phyloP scores from a whole-genome alignment of 37 sponge, comb jelly and placozoan species.

The Bolinopsis microptera region DNA sequence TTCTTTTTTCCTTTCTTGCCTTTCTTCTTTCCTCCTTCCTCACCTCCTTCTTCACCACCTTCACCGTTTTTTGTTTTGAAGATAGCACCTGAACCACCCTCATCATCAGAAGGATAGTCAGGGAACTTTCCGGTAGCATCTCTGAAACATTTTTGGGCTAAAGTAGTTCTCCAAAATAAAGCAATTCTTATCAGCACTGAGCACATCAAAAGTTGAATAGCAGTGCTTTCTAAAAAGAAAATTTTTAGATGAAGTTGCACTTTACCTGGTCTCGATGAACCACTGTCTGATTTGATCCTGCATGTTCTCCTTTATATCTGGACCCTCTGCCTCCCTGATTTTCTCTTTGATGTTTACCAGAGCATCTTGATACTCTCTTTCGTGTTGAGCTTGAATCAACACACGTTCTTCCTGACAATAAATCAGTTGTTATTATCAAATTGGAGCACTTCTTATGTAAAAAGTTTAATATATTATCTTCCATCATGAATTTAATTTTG shows the following conservation, averaged over 20 bases:
- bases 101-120: constrained; percentile 90
- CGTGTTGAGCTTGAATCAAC: constrained; percentile 84
- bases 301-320: constrained; percentile 97
- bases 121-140: constrained; percentile 99
- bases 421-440: neutral
- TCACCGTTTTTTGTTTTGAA: constrained; percentile 84
- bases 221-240: too few species aligned
- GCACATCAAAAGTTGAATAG: too few species aligned
- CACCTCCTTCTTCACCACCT: constrained; percentile 73
- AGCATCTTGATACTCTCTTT: constrained; percentile 90
- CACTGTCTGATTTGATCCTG: constrained; percentile 99
- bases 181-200: too few species aligned
- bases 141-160: too few species aligned
- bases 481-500: too few species aligned
- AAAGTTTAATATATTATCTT: too few species aligned
- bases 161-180: too few species aligned
- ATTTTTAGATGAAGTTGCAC: too few species aligned
- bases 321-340: constrained; percentile 88
- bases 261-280: constrained; percentile 97
- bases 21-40: constrained; percentile 76
- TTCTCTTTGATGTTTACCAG: constrained; percentile 86
- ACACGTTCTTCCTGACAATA: constrained; percentile 85
- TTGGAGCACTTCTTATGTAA: too few species aligned
- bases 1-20: constrained; percentile 75
- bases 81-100: constrained; percentile 91